A percentile compares a stretch with the other conserved stretches of the same genome.
Conservation (phyloP, 1,140 invertebrate genomes). For the Eumaeus atala region DNA sequence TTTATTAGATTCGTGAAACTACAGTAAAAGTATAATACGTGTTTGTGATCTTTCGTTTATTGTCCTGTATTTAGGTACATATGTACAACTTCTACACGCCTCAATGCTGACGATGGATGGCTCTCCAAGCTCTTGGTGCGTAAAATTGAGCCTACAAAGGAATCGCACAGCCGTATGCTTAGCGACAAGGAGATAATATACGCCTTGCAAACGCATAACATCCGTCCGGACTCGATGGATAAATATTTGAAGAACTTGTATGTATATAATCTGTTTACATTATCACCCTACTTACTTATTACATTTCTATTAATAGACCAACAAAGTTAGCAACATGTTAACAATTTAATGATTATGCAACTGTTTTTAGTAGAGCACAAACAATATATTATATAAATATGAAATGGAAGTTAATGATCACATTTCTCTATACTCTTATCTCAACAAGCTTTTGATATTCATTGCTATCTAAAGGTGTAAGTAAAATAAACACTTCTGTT, state of each 20-base stretch:
- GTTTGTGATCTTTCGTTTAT: neutral
- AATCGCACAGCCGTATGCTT: conserved; percentile 95
- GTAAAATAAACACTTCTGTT: too few species aligned
- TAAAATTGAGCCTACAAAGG: conserved; percentile 94
- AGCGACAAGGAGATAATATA: conserved; percentile 96
- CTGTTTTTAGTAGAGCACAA: conserved; percentile 43
- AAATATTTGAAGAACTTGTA: conserved; percentile 94
- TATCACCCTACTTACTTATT: too few species aligned
- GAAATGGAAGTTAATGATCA: neutral
- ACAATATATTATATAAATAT: neutral
- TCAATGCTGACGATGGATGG: conserved; percentile 84
- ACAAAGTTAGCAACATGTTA: conserved; percentile 20
- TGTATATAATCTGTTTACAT: conserved; percentile 69
- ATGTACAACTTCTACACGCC: conserved; percentile 62
- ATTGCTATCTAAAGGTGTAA: neutral
- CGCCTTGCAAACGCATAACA: conserved; percentile 94
- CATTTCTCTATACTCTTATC: conserved; percentile 3
- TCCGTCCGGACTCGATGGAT: conserved; percentile 89
- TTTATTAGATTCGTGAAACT: conserved; percentile 7
- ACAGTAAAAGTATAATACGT: neutral
- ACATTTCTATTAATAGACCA: neutral
- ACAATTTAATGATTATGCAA: conserved; percentile 53
- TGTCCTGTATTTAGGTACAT: conserved; percentile 50
- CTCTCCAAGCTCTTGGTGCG: conserved; percentile 91
- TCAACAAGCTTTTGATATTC: neutral